phyloP scores from a whole-genome alignment of 2,888 invertebrate species.

The Mythimna pallens region DNA sequence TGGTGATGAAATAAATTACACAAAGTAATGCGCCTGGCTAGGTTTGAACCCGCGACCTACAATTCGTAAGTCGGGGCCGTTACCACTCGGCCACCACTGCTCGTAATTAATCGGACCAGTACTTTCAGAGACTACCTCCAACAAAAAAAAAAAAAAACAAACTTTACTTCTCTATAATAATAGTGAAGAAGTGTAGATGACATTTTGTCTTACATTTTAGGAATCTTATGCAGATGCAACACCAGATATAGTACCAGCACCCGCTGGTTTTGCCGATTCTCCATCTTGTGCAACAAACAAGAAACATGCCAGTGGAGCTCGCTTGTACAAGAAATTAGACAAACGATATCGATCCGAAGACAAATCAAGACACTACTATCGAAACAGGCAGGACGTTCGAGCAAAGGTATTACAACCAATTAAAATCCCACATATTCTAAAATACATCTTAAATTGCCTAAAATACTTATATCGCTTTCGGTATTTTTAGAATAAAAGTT shows the following conservation, averaged over 20 bases:
- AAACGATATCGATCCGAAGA: slow-evolving; percentile 95
- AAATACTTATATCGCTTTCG: slow-evolving; percentile 11
- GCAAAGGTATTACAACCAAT: slow-evolving; percentile 91
- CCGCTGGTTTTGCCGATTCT: slow-evolving; percentile 97
- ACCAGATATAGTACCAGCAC: slow-evolving; percentile 95
- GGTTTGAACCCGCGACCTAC: too few relatives aligned
- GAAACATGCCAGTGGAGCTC: slow-evolving; percentile 86
- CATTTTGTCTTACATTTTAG: slow-evolving; percentile 66
- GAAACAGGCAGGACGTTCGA: slow-evolving; percentile 93
- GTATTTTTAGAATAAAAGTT: slow-evolving; percentile 2
- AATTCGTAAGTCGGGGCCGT: too few relatives aligned
- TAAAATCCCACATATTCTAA: slow-evolving; percentile 45
- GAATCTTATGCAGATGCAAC: slow-evolving; percentile 89
- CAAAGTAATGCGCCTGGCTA: too few relatives aligned
- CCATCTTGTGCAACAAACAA: slow-evolving; percentile 89
- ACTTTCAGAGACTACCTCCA: too few relatives aligned
- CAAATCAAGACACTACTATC: slow-evolving; percentile 92
- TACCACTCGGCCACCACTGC: too few relatives aligned
- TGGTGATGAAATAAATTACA: too few relatives aligned
- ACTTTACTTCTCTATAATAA: too few relatives aligned
- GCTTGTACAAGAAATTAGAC: slow-evolving; percentile 94
- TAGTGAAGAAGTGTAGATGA: background rate
- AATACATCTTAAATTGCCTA: slow-evolving; percentile 36
- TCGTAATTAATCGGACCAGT: too few relatives aligned
- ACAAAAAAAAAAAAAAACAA: too few relatives aligned